Evolutionary conservation across 2,888 invertebrate species (phyloP).

Genomic region (Ichneumoninae sp.): DNA sequence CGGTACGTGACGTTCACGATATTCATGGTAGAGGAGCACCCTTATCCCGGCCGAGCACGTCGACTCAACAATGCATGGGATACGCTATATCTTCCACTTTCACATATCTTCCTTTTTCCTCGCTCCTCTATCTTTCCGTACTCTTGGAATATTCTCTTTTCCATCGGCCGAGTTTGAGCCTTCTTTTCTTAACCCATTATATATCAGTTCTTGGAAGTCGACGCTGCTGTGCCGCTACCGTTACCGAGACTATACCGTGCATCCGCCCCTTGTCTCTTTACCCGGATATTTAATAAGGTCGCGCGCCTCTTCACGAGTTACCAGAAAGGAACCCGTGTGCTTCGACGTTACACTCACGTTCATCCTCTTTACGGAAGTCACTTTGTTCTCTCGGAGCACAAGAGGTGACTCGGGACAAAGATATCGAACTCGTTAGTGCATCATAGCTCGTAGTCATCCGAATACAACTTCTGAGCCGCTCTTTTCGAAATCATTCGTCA

Average conservation of each 20-base stretch:
- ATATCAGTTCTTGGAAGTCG: constrained; percentile 37
- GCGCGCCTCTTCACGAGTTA: constrained; percentile 29
- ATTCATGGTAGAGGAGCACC: constrained; percentile 67
- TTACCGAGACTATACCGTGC: constrained; percentile 14
- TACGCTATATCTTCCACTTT: constrained; percentile 37
- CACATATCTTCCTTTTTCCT: neutral
- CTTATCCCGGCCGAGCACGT: constrained; percentile 66
- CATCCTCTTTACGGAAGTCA: constrained; percentile 29
- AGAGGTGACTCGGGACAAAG: neutral
- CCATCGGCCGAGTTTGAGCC: constrained; percentile 24
- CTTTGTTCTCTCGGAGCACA: neutral
- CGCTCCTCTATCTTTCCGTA: neutral
- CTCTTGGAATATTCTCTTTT: constrained; percentile 37
- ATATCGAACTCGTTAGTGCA: neutral
- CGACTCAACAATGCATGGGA: constrained; percentile 66
- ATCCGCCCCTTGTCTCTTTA: constrained; percentile 40
- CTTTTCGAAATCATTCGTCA: neutral
- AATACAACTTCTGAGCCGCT: neutral
- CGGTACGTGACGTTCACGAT: constrained; percentile 67
- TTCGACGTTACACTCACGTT: constrained; percentile 29
- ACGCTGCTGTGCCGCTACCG: constrained; percentile 12
- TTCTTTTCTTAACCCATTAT: constrained; percentile 35
- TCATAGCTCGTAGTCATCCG: neutral
- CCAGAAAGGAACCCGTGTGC: neutral
- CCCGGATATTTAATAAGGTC: constrained; percentile 60